Evolutionary conservation across 2,888 invertebrate genomes (phyloP), one percentile per base, ranked within the genome.

Genomic region (Hyalella azteca): DNA sequence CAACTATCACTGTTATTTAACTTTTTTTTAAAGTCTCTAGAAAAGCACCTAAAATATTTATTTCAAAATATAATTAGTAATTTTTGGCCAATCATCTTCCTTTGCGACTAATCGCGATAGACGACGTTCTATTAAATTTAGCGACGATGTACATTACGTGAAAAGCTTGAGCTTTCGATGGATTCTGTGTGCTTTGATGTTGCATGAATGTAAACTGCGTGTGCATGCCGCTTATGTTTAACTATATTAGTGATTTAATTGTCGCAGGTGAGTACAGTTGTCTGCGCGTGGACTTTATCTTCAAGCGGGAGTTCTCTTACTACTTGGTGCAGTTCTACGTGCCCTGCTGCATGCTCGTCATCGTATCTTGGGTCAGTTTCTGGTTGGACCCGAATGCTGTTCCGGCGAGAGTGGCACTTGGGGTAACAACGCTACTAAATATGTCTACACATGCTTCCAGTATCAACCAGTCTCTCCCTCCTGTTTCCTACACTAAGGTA

Each of bases 281-380:
- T 75, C 91, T 98, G 87, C 95, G 96, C 90, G 97, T 98, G 88
- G 95, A 97, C 90, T 91, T 98, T 88, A 91, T 95, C 87, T 95
- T 98, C 91, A 96, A 96, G 89, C 92, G 98, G 87, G 98, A 98
- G 91, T 98, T 98, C 93, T 95, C 95, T 90, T 98, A 98, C 92
- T 98, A 98, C 91, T 92, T 98, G 87, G 97, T 98, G 88, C 98
- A 98, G 92, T 96, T 98, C 90, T 98, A 98, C 92, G 96, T 98
- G 88, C 98, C 98, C 78, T 97, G 97, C 91, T 96, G 96, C 91
- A 97, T 97, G 97, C 90, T 97, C 88, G 96, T 97, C 89, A 96
- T 97, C 89, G 96, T 97, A 85, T 96, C 96, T 22, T 75, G 96
- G 96, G 96, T 97, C 86, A 95, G 95, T 85, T 96, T 96, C 91